phyloP scores from a whole-genome alignment of 2,888 invertebrate genomes.

The Osmoderma eremita region DNA sequence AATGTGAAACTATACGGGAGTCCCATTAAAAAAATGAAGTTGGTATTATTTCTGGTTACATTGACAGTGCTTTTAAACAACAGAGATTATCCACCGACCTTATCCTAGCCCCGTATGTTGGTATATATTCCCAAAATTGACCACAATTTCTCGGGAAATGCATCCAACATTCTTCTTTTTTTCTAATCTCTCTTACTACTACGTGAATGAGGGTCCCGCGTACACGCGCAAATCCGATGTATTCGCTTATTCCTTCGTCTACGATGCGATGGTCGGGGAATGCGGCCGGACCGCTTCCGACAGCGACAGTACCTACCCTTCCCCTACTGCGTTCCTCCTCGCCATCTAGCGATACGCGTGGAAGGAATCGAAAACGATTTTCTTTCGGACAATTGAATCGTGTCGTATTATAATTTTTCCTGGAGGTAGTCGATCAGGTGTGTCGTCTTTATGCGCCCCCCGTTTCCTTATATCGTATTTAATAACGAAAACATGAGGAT shows the following conservation, averaged over 20 bases:
- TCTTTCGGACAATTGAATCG: neutral
- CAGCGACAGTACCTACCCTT: slow-evolving; percentile 48
- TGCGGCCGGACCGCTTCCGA: slow-evolving; percentile 56
- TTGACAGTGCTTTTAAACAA: no score
- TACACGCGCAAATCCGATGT: slow-evolving; percentile 41
- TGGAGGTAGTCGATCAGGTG: neutral
- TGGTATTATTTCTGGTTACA: no score
- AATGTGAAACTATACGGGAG: no score
- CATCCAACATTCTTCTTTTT: no score
- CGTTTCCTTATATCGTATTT: no score
- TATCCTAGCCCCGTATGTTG: no score
- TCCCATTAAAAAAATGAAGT: no score
- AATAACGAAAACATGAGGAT: neutral
- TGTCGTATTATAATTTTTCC: slow-evolving; percentile 4
- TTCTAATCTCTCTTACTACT: no score
- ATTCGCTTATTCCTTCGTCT: slow-evolving; percentile 49
- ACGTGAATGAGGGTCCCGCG: slow-evolving; percentile 47
- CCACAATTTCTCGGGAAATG: no score
- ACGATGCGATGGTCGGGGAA: slow-evolving; percentile 51
- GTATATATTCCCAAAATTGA: no score
- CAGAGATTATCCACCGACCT: no score
- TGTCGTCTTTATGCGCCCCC: neutral
- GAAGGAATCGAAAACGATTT: neutral
- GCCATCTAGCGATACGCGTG: slow-evolving; percentile 53
- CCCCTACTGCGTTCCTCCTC: slow-evolving; percentile 52